Conservation (phyloP, 2,113 vertebrate species). For the Macquaria australasica region DNA sequence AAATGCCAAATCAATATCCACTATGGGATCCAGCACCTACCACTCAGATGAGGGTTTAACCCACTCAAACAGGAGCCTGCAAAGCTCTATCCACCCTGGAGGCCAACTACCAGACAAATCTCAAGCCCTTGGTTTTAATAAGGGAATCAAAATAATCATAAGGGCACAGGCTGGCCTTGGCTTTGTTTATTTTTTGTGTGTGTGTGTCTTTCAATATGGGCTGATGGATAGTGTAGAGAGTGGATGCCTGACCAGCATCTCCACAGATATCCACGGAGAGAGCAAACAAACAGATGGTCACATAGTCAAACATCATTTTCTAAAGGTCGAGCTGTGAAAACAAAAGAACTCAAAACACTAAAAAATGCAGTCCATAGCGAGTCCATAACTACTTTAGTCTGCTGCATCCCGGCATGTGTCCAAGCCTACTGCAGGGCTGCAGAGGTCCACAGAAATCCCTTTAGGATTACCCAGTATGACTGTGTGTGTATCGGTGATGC, state of each 20-base stretch:
- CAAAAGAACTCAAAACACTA: conserved; percentile 42
- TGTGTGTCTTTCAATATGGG: conserved; percentile 22
- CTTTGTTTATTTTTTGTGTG: conserved; percentile 28
- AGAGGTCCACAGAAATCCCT: conserved; percentile 59
- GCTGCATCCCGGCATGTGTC: conserved; percentile 19
- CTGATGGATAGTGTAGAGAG: conserved; percentile 39
- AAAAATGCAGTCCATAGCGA: conserved; percentile 17
- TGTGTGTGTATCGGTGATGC: conserved; percentile 54
- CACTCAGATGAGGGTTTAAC: conserved; percentile 56
- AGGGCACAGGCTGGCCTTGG: conserved; percentile 18
- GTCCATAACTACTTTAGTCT: conserved; percentile 25
- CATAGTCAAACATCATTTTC: conserved; percentile 54
- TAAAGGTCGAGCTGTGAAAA: conserved; percentile 58
- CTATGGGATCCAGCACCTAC: conserved; percentile 47
- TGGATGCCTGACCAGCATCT: conserved; percentile 7
- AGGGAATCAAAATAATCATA: conserved; percentile 60
- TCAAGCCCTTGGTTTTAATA: conserved; percentile 51
- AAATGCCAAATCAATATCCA: conserved; percentile 72
- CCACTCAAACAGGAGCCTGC: conserved; percentile 50
- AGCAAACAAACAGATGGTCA: conserved; percentile 56
- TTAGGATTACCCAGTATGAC: conserved; percentile 59
- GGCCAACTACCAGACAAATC: conserved; percentile 62
- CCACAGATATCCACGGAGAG: conserved; percentile 7
- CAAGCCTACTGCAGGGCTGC: conserved; percentile 31
- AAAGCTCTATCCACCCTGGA: conserved; percentile 45